Conservation (phyloP, 1,140 invertebrate species). For the Calliopsis andreniformis region DNA sequence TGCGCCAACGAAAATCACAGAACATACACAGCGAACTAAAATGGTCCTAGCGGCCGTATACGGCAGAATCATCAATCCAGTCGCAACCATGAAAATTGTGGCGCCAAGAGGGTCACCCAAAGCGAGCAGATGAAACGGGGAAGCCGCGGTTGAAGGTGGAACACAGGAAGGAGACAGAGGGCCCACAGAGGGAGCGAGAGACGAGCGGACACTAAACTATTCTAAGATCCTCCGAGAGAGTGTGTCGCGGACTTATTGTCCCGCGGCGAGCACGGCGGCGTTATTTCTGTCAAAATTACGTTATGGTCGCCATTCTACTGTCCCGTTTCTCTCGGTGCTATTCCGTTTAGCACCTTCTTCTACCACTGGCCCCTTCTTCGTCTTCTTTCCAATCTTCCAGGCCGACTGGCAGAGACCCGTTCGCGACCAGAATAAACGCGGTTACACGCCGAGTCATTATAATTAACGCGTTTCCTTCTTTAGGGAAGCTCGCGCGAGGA, state of each 20-base stretch:
- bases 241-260: slow-evolving; percentile 77
- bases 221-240: slow-evolving; percentile 65
- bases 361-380: not conserved
- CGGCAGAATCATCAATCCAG: slow-evolving; percentile 15
- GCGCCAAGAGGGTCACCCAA: slow-evolving; percentile 52
- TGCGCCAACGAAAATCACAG: not conserved
- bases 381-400: not conserved
- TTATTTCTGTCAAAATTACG: slow-evolving; percentile 81
- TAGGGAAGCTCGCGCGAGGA: slow-evolving; percentile 33
- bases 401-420: slow-evolving; percentile 41
- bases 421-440: slow-evolving; percentile 68
- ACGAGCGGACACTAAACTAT: slow-evolving; percentile 65
- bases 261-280: slow-evolving; percentile 59
- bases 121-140: slow-evolving; percentile 37
- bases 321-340: slow-evolving; percentile 44
- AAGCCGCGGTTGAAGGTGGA: slow-evolving; percentile 29
- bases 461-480: slow-evolving; percentile 72
- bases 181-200: slow-evolving; percentile 26
- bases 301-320: slow-evolving; percentile 69
- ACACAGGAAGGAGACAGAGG: slow-evolving; percentile 24
- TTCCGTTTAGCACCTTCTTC: slow-evolving; percentile 66
- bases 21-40: not conserved
- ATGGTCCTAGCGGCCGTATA: not conserved
- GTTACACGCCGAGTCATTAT: slow-evolving; percentile 71
- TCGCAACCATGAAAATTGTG: slow-evolving; percentile 41